Evolutionary conservation across 2,797 vertebrate genomes (phyloP), one percentile per base, ranked within the genome.

Genomic region (Bradypus variegatus): DNA sequence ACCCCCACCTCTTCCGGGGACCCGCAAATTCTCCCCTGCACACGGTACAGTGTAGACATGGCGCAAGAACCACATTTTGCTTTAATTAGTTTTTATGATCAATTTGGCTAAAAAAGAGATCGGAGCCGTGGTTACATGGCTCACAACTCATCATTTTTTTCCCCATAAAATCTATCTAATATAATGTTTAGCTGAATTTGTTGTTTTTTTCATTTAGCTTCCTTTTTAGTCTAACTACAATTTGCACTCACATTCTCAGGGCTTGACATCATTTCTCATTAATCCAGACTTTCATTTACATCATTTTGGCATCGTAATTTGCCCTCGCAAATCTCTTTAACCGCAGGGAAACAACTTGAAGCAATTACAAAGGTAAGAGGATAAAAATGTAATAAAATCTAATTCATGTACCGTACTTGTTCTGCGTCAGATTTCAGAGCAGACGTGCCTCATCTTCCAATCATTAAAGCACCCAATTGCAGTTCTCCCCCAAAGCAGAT

Each of bases 181-280:
- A 36, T 29, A 21, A 16, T 33, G 12, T 78, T 23, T 85, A 87
- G 79, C n/a, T 75, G 76, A 58, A 73, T 50, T 76, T 0, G 11
- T 19, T 83, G 79, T 84, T 33, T 77, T 90, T 87, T 62, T 75
- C 86, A 45, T 86, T 79, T 82, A 18, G 13, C 41, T 88, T 86
- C 64, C 83, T 90, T 92, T 90, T 77, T 41, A 27, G 69, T 73
- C 76, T 77, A 64, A 77, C 45, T 87, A 82, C 76, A 89, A 70
- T 91, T 83, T 89, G 89, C 76, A 86, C 79, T n/a, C 58, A 72
- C 95, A 94, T 96, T 94, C 94, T 91, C 45, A n/a, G 73, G 83
- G 88, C 95, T 90, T 95, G 94, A 95, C 92, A 93, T 95, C 94
- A 91, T 86, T 93, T 85, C 88, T 91, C 91, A 82, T 91, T 88